Evolutionary conservation across 2,797 vertebrate genomes (phyloP).

Genomic region (Novumbra hubbsi): DNA sequence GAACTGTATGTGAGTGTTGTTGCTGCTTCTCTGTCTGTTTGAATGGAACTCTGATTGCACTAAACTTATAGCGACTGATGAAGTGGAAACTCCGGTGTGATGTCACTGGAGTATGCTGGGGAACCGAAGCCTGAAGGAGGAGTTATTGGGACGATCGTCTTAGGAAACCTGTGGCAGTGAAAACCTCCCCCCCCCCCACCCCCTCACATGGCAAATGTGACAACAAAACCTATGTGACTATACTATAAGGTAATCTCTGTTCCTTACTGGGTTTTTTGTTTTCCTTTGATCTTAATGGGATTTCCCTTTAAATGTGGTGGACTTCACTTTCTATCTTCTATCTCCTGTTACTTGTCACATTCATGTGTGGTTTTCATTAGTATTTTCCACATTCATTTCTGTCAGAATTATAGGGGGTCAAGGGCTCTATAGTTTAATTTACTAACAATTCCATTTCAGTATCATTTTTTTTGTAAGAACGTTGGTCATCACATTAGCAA

Average conservation of each 20-base stretch:
- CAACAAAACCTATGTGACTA: not conserved
- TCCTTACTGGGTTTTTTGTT: not conserved
- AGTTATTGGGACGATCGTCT: constrained; percentile 14
- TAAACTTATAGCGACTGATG: constrained; percentile 35
- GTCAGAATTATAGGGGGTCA: not conserved
- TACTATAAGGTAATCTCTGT: not conserved
- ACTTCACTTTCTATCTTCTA: not conserved
- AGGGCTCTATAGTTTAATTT: not conserved
- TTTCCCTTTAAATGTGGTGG: not conserved
- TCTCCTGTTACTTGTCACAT: not conserved
- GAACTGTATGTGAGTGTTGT: not conserved
- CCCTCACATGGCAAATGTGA: too few species aligned
- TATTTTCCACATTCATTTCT: not conserved
- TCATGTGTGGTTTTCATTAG: not conserved
- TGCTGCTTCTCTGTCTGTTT: constrained; percentile 7
- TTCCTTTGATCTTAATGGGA: not conserved
- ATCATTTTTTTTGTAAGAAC: not conserved
- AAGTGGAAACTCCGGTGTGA: constrained; percentile 76
- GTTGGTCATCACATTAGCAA: not conserved
- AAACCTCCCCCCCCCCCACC: constrained; percentile 4
- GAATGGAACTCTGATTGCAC: constrained; percentile 1
- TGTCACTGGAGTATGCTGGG: constrained; percentile 60
- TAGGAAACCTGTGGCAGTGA: constrained; percentile 10
- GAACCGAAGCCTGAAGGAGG: constrained; percentile 39
- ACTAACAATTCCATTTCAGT: not conserved